phyloP scores from a whole-genome alignment of 2,797 vertebrate species.

The Atherinosoma microstoma region DNA sequence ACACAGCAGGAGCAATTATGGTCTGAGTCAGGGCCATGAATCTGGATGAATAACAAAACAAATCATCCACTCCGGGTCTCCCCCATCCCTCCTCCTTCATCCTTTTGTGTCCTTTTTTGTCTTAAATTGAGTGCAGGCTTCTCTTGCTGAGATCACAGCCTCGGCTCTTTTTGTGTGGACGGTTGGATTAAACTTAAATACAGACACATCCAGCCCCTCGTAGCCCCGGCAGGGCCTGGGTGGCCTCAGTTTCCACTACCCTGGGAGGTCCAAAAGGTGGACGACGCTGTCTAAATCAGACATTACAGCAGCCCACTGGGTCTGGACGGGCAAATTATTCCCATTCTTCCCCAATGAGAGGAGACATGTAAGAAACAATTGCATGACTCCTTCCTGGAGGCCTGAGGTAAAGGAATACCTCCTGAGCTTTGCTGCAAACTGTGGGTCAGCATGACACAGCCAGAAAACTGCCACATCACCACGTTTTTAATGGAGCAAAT shows the following conservation, averaged over 20 bases:
- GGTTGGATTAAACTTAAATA: constrained; percentile 45
- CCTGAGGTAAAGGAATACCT: constrained; percentile 62
- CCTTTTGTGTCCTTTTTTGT: constrained; percentile 52
- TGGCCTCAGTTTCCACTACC: constrained; percentile 73
- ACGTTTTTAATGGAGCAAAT: constrained; percentile 50
- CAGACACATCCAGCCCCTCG: constrained; percentile 30
- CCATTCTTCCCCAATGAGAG: constrained; percentile 61
- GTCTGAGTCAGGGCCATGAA: constrained; percentile 66
- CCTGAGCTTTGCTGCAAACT: constrained; percentile 38
- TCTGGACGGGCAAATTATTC: constrained; percentile 76
- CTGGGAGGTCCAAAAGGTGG: constrained; percentile 77
- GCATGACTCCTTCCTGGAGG: constrained; percentile 69
- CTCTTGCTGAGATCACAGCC: constrained; percentile 62
- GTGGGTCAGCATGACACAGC: constrained; percentile 58
- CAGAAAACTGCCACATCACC: constrained; percentile 66
- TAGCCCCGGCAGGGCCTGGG: constrained; percentile 66
- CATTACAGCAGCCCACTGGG: constrained; percentile 70
- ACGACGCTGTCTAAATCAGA: constrained; percentile 68
- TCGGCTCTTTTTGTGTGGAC: constrained; percentile 51
- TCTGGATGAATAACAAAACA: constrained; percentile 67
- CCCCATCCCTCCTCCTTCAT: constrained; percentile 30
- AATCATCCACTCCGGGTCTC: constrained; percentile 58
- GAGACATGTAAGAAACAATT: constrained; percentile 58
- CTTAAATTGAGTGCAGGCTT: constrained; percentile 73
- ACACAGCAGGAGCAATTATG: constrained; percentile 33